A percentile compares a stretch with the other conserved stretches of the same genome.
Evolutionary conservation across 2,888 invertebrate genomes (phyloP).

Genomic region (Spisula subtruncata): DNA sequence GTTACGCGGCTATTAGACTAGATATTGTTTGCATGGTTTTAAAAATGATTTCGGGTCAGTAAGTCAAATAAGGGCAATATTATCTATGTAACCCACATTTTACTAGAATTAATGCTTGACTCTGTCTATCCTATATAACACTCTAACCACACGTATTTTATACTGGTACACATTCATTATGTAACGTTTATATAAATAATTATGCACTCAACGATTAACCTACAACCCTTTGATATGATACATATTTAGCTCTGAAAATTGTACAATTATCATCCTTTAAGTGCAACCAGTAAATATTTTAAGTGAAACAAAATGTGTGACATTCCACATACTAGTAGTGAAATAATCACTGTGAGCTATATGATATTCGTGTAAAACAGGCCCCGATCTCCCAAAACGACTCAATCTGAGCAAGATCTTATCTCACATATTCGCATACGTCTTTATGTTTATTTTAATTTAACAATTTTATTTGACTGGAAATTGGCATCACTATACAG

Average conservation of each 20-base stretch:
- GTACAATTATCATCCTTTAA: background rate
- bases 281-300: conserved; percentile 9
- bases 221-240: background rate
- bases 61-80: too few relatives aligned
- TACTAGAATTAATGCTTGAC: background rate
- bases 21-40: too few relatives aligned
- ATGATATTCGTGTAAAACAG: background rate
- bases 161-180: background rate
- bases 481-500: too few relatives aligned
- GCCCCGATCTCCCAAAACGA: too few relatives aligned
- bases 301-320: conserved; percentile 7
- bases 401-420: too few relatives aligned
- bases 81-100: background rate
- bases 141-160: background rate
- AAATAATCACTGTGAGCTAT: background rate
- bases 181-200: background rate
- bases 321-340: background rate
- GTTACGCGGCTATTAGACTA: too few relatives aligned
- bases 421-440: too few relatives aligned
- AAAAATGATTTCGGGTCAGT: too few relatives aligned
- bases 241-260: background rate
- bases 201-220: background rate
- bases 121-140: background rate
- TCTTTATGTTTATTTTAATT: too few relatives aligned
- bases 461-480: too few relatives aligned